A percentile compares a stretch with the other conserved stretches of the same genome.
These are phyloP conservation scores for Chiloscyllium plagiosum DNA, from an alignment of 2,113 vertebrate species.

Conservation along the genomic window DNA sequence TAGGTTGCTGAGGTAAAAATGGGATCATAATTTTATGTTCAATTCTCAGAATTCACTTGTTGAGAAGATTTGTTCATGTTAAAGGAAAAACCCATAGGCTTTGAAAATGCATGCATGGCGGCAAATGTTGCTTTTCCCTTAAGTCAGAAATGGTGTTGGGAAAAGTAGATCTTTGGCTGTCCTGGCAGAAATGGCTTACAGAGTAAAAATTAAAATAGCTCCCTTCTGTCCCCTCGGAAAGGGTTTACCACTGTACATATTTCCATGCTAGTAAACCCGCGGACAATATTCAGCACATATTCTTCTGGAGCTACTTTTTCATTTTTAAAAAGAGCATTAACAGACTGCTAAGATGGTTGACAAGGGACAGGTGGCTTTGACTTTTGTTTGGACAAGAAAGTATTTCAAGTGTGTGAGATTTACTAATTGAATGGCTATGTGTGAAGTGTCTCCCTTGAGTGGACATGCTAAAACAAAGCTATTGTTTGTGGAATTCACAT, in stretches of 20 bases:
- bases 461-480: too few species aligned
- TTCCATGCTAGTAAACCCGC: too few species aligned
- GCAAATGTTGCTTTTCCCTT: neutral
- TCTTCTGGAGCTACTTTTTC: too few species aligned
- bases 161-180: neutral
- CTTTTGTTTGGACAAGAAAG: too few species aligned
- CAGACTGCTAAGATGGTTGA: too few species aligned
- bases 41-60: neutral
- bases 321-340: too few species aligned
- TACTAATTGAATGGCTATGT: too few species aligned
- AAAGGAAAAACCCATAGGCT: neutral
- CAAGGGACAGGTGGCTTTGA: too few species aligned
- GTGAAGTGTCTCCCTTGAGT: too few species aligned
- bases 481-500: too few species aligned
- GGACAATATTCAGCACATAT: too few species aligned
- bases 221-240: neutral
- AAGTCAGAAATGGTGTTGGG: neutral
- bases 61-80: neutral
- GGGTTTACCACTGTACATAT: neutral
- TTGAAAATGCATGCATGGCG: neutral
- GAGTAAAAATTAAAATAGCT: neutral
- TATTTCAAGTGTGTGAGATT: too few species aligned
- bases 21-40: neutral
- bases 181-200: neutral
- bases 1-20: constrained; percentile 12